A percentile compares a stretch with the other conserved stretches of the same genome.
These are phyloP conservation scores for Marasmarcha lunaedactyla DNA, from an alignment of 2,888 invertebrate genomes.

Conservation along the genomic window DNA sequence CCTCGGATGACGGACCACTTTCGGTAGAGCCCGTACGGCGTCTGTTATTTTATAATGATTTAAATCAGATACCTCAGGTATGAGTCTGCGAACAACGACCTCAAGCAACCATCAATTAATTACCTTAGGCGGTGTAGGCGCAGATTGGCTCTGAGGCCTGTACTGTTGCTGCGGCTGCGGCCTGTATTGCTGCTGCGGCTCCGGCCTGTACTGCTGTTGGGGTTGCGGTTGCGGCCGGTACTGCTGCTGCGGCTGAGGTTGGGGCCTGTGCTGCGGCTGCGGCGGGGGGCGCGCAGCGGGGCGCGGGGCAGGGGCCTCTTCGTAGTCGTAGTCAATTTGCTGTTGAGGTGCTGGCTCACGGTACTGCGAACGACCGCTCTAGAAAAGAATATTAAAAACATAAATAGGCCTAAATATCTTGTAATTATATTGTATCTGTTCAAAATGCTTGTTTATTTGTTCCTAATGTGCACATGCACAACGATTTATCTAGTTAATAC, in stretches of 20 bases:
- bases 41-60: too few species aligned
- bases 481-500: too few species aligned
- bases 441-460: too few species aligned
- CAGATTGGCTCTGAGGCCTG: conserved; percentile 25
- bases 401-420: too few species aligned
- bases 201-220: conserved; percentile 21
- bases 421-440: too few species aligned
- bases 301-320: conserved; percentile 34
- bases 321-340: conserved; percentile 45
- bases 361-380: conserved; percentile 40
- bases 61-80: too few species aligned
- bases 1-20: too few species aligned
- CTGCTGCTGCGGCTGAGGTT: conserved; percentile 24
- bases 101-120: background rate
- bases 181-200: conserved; percentile 25
- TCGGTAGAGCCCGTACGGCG: too few species aligned
- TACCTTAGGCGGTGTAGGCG: conserved; percentile 49
- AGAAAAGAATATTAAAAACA: conserved; percentile 4
- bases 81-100: too few species aligned
- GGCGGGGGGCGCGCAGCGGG: conserved; percentile 25
- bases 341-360: conserved; percentile 22
- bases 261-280: conserved; percentile 23
- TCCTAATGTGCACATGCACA: too few species aligned
- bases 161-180: conserved; percentile 22
- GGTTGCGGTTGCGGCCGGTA: conserved; percentile 20